phyloP scores from a whole-genome alignment of 2,888 invertebrate species.

The Hypomecis atomaria region DNA sequence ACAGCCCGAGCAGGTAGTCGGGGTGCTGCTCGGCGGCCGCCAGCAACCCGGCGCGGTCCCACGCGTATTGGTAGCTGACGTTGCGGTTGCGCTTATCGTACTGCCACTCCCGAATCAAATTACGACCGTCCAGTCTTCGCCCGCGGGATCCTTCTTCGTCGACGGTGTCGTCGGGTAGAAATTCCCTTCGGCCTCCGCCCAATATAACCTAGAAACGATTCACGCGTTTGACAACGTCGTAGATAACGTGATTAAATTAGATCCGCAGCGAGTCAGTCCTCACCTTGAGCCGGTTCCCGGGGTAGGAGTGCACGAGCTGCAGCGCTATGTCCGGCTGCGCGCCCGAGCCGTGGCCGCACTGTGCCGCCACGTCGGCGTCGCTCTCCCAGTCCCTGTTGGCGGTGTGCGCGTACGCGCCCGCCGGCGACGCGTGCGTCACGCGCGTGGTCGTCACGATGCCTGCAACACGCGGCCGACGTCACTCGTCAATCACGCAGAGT shows the following conservation, averaged over 20 bases:
- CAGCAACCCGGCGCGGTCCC: conserved; percentile 85
- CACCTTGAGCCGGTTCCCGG: conserved; percentile 88
- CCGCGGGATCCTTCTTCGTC: conserved; percentile 82
- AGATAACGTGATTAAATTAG: background rate
- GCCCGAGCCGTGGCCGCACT: conserved; percentile 55
- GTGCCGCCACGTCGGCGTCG: conserved; percentile 81
- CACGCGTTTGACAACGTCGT: background rate
- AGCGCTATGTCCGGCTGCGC: conserved; percentile 87
- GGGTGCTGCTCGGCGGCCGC: conserved; percentile 71
- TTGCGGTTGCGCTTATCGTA: conserved; percentile 68
- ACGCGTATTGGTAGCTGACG: conserved; percentile 78
- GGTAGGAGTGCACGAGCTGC: conserved; percentile 86
- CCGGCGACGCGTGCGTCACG: conserved; percentile 91
- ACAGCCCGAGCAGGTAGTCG: conserved; percentile 86
- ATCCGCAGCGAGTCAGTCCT: background rate
- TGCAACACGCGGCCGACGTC: conserved; percentile 32
- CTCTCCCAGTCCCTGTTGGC: conserved; percentile 90
- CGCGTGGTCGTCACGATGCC: conserved; percentile 91
- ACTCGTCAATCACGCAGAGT: background rate
- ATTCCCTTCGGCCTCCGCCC: conserved; percentile 89
- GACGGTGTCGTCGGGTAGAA: conserved; percentile 81
- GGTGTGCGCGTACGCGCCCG: conserved; percentile 87
- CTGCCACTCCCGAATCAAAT: conserved; percentile 88
- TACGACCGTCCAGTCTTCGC: conserved; percentile 82
- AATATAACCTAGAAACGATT: conserved; percentile 82